A percentile compares a stretch with the other conserved stretches of the same genome.
These are phyloP conservation scores for Idaea straminata DNA, from an alignment of 2,888 invertebrate species.

Conservation along the genomic window DNA sequence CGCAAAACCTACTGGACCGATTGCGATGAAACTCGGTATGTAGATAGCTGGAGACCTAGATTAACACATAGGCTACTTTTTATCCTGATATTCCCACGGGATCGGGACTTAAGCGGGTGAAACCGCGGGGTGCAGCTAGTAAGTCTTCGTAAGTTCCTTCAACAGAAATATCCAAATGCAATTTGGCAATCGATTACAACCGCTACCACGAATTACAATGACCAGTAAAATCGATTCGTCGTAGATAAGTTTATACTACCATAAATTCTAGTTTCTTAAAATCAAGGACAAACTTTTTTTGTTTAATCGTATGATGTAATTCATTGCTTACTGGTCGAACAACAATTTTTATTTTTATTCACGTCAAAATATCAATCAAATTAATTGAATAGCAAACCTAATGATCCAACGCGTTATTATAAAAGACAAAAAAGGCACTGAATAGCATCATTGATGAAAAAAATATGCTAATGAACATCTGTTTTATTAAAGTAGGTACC, in stretches of 20 bases:
- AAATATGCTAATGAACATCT: conserved; percentile 10
- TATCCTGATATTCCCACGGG: no score
- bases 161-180: conserved; percentile 12
- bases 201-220: conserved; percentile 29
- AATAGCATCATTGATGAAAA: conserved; percentile 29
- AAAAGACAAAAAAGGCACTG: conserved; percentile 35
- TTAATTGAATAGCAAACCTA: conserved; percentile 29
- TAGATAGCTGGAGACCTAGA: no score
- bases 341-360: conserved; percentile 25
- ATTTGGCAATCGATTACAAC: conserved; percentile 33
- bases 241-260: conserved; percentile 41
- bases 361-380: conserved; percentile 34
- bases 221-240: conserved; percentile 51
- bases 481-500: conserved; percentile 12
- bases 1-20: no score
- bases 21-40: no score
- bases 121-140: no score
- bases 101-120: no score
- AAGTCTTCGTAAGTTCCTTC: no score
- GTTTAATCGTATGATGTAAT: conserved; percentile 9
- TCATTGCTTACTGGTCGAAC: conserved; percentile 7
- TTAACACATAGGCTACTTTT: no score
- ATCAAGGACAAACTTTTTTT: conserved; percentile 34
- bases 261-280: conserved; percentile 41
- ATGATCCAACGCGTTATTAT: conserved; percentile 24